Percentiles rank a stretch among this genome's conserved stretches.
These are phyloP conservation scores for Parazoanthus darwini DNA, from an alignment of 92 coral and sea anemone species.

Conservation along the genomic window DNA sequence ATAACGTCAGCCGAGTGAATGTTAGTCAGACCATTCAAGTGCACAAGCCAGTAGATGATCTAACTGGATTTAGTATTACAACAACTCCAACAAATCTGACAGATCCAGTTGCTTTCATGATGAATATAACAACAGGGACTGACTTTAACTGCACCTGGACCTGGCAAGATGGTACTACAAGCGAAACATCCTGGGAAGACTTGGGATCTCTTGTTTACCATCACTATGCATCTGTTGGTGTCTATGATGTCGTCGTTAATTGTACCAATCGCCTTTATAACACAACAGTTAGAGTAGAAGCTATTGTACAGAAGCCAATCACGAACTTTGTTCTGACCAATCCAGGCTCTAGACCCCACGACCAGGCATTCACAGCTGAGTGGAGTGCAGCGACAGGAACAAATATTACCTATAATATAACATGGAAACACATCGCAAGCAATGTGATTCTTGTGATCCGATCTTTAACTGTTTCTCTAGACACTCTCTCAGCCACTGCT, in stretches of 20 bases:
- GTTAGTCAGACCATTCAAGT: constrained; percentile 62
- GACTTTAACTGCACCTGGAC: constrained; percentile 87
- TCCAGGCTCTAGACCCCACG: constrained; percentile 55
- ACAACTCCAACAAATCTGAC: constrained; percentile 75
- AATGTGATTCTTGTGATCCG: constrained; percentile 30
- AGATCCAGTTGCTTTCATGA: constrained; percentile 68
- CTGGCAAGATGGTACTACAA: constrained; percentile 57
- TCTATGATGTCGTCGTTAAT: constrained; percentile 52
- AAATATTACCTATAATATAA: constrained; percentile 70
- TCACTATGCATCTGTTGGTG: constrained; percentile 67
- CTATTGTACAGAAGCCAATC: constrained; percentile 83
- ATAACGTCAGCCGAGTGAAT: constrained; percentile 81
- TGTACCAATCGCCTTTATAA: constrained; percentile 86
- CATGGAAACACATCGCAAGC: constrained; percentile 41
- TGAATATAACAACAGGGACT: constrained; percentile 77
- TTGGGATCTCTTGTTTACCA: constrained; percentile 68
- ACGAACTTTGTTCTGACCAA: constrained; percentile 39
- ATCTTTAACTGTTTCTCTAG: constrained; percentile 10
- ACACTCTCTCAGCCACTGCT: constrained; percentile 46
- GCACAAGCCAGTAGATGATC: constrained; percentile 82
- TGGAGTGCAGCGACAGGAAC: constrained; percentile 68
- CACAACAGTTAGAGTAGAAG: constrained; percentile 50
- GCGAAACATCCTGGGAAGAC: constrained; percentile 55
- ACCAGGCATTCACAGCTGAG: constrained; percentile 37
- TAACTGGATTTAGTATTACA: constrained; percentile 62